These are phyloP conservation scores for Pseudeuparius sepicola DNA, from an alignment of 2,888 invertebrate species.

Conservation along the genomic window DNA sequence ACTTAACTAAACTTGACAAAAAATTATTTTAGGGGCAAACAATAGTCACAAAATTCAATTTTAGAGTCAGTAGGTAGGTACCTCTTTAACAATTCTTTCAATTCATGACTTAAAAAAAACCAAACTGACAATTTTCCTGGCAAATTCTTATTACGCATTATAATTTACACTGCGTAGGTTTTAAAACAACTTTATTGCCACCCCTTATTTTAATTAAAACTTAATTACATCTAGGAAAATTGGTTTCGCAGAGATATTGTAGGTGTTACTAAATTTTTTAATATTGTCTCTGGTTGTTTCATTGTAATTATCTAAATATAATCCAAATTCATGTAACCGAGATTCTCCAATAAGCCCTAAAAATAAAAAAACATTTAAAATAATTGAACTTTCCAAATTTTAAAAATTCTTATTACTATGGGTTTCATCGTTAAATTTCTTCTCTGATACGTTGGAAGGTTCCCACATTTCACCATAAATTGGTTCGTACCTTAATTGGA, in stretches of 20 bases:
- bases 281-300: conserved; percentile 32
- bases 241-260: conserved; percentile 24
- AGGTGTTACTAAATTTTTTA: conserved; percentile 30
- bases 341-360: conserved; percentile 44
- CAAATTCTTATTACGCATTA: too few species aligned
- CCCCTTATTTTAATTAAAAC: too few species aligned
- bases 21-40: too few species aligned
- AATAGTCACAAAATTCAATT: too few species aligned
- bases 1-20: too few species aligned
- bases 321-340: conserved; percentile 44
- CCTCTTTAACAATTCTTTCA: too few species aligned
- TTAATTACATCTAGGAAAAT: conserved; percentile 24
- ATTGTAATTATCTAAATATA: conserved; percentile 42
- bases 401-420: conserved; percentile 31
- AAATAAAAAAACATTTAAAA: conserved; percentile 15
- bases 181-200: too few species aligned
- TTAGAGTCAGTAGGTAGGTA: too few species aligned
- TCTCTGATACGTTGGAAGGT: conserved; percentile 32
- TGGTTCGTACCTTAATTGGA: too few species aligned
- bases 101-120: too few species aligned
- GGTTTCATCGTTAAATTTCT: conserved; percentile 37
- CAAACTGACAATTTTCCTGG: too few species aligned
- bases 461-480: conserved; percentile 34
- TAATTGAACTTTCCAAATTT: conserved; percentile 14
- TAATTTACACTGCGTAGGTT: too few species aligned